Percentiles rank a stretch among this genome's conserved stretches.
These are phyloP conservation scores for Apodemus agrarius DNA, from an alignment of 2,797 vertebrate species.

Conservation along the genomic window DNA sequence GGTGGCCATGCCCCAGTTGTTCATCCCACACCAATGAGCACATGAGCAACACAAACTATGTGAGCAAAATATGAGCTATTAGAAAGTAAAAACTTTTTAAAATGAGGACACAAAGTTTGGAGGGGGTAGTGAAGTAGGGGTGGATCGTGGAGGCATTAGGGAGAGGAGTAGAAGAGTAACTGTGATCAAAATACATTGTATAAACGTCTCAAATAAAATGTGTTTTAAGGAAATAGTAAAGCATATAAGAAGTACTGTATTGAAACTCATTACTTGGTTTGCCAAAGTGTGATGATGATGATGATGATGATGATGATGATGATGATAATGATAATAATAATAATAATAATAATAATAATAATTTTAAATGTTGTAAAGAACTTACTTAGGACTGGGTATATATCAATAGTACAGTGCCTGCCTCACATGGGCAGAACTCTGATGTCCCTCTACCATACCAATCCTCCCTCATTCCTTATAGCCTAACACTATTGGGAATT, in stretches of 20 bases:
- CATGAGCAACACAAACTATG: background rate
- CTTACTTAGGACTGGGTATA: background rate
- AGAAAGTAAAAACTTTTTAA: background rate
- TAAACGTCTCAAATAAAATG: background rate
- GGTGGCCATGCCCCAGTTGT: background rate
- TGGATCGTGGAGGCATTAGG: background rate
- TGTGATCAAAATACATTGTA: background rate
- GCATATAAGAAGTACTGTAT: background rate
- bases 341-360: too few species aligned
- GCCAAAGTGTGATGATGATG: background rate
- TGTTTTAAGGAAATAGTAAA: background rate
- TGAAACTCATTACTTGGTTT: background rate
- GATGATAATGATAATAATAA: background rate
- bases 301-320: too few species aligned
- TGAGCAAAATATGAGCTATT: background rate
- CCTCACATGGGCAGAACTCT: background rate
- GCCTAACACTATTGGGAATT: background rate
- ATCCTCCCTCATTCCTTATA: background rate
- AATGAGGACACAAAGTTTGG: background rate
- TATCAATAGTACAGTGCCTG: too few species aligned
- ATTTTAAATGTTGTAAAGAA: background rate
- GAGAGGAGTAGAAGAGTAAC: background rate
- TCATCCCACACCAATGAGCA: background rate
- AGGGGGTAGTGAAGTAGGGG: background rate
- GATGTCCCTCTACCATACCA: background rate